Percentiles rank a stretch among this genome's conserved stretches.
Conservation (phyloP, 2,797 vertebrate genomes). For the Sphenopsis melanotis region DNA sequence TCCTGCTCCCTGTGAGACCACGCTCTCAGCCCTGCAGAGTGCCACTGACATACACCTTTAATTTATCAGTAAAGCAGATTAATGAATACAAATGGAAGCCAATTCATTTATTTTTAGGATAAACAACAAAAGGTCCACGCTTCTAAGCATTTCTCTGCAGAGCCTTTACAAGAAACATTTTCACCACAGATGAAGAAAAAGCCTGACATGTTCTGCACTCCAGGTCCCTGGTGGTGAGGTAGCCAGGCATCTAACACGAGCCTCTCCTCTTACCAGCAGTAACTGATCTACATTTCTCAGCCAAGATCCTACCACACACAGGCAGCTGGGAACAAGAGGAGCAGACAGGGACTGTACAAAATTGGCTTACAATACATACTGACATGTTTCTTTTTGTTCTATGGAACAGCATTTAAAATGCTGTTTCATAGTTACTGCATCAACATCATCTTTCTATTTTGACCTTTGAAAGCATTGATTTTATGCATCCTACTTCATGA, state of each 20-base stretch:
- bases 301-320: not conserved
- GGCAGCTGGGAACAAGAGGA: not conserved
- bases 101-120: not conserved
- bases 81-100: not conserved
- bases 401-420: not conserved
- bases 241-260: fast-evolving
- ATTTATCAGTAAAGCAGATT: not conserved
- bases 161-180: not conserved
- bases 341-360: not conserved
- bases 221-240: not conserved
- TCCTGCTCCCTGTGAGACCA: not conserved
- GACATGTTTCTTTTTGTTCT: not conserved
- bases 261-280: not conserved
- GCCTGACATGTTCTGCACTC: not conserved
- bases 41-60: not conserved
- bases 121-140: not conserved
- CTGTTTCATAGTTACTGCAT: not conserved
- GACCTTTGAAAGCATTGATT: not conserved
- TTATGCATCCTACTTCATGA: not conserved
- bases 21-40: not conserved
- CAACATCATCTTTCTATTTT: not conserved
- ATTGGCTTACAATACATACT: not conserved
- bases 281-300: not conserved
- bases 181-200: not conserved
- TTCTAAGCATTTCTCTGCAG: not conserved